Evolutionary conservation across 2,888 invertebrate genomes (phyloP).

Genomic region (Aleiodes testaceus): DNA sequence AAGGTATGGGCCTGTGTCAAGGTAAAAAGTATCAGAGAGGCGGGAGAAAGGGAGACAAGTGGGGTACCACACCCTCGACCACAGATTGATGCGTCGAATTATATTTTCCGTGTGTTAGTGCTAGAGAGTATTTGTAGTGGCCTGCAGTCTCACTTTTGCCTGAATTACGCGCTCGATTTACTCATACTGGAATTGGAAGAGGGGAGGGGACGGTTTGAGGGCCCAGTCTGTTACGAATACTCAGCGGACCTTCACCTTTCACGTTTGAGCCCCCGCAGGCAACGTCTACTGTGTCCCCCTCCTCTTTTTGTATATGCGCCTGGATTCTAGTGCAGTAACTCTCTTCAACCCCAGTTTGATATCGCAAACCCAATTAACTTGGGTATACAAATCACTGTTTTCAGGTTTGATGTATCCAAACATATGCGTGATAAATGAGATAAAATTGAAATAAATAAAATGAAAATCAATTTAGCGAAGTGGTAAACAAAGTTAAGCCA

Average conservation of each 20-base stretch:
- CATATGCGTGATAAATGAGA: slow-evolving; percentile 17
- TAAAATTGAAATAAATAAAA: neutral
- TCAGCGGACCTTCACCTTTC: slow-evolving; percentile 56
- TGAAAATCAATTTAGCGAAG: neutral
- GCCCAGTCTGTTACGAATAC: slow-evolving; percentile 41
- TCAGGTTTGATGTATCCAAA: slow-evolving; percentile 35
- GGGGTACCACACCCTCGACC: slow-evolving; percentile 58
- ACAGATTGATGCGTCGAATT: slow-evolving; percentile 71
- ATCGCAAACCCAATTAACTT: slow-evolving; percentile 40
- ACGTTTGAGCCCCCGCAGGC: slow-evolving; percentile 26
- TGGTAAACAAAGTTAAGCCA: neutral
- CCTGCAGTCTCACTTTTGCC: slow-evolving; percentile 56
- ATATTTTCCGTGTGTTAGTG: slow-evolving; percentile 59
- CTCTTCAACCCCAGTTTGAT: slow-evolving; percentile 22
- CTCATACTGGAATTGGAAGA: slow-evolving; percentile 31
- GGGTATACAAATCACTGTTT: slow-evolving; percentile 38
- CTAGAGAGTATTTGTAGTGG: too few relatives aligned
- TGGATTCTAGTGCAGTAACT: slow-evolving; percentile 13
- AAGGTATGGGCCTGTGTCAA: slow-evolving; percentile 38
- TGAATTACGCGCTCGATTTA: slow-evolving; percentile 72
- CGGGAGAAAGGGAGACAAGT: slow-evolving; percentile 5
- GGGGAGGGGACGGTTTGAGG: slow-evolving; percentile 8
- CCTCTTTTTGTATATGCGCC: slow-evolving; percentile 19
- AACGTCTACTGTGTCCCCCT: slow-evolving; percentile 27
- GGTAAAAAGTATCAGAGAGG: slow-evolving; percentile 43